Percentiles rank a stretch among this genome's conserved stretches.
Evolutionary conservation across 2,797 vertebrate genomes (phyloP).

Genomic region (Sitta carolinensis): DNA sequence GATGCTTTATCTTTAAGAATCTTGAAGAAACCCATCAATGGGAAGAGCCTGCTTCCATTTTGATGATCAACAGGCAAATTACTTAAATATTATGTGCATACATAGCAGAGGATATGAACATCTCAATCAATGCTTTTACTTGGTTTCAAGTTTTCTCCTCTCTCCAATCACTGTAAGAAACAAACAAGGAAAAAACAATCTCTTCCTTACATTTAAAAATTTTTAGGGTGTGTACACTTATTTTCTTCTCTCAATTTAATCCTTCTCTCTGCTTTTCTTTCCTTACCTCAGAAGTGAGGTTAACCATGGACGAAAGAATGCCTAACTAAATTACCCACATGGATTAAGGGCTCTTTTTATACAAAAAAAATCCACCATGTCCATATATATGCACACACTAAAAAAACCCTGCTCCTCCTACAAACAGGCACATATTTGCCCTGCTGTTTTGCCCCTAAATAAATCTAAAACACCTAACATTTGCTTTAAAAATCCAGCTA

Average conservation of each 20-base stretch:
- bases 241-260: not conserved
- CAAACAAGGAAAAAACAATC: not conserved
- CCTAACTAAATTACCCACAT: not conserved
- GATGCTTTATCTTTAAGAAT: not conserved
- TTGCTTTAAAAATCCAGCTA: not conserved
- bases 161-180: not conserved
- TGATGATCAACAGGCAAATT: not conserved
- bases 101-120: not conserved
- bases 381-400: accelerated
- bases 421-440: not conserved
- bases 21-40: not conserved
- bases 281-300: not conserved
- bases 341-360: not conserved
- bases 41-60: not conserved
- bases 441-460: not conserved
- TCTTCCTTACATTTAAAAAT: not conserved
- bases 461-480: not conserved
- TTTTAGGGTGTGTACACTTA: not conserved
- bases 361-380: not conserved
- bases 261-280: not conserved
- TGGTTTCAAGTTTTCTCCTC: not conserved
- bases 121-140: not conserved
- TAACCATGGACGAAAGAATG: not conserved
- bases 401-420: not conserved
- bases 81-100: not conserved